phyloP scores from a whole-genome alignment of 2,113 vertebrate species.

The Callionymus lyra region DNA sequence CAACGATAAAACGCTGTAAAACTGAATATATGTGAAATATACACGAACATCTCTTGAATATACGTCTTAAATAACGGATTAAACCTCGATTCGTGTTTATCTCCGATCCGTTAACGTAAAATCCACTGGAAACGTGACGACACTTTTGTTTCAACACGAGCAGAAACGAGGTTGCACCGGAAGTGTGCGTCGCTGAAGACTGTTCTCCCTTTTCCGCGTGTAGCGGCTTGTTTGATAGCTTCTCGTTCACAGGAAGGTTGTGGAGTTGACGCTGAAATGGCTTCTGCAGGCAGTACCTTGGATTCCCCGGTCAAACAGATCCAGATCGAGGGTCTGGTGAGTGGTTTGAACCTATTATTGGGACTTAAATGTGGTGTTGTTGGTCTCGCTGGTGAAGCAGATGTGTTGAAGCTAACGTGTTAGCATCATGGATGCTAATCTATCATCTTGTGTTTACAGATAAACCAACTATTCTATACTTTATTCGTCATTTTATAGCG shows the following conservation, averaged over 20 bases:
- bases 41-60: no score
- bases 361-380: neutral
- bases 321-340: slow-evolving; percentile 65
- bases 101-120: no score
- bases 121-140: no score
- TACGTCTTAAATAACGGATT: no score
- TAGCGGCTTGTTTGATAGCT: slow-evolving; percentile 22
- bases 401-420: slow-evolving; percentile 9
- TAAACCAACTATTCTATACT: neutral
- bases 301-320: slow-evolving; percentile 64
- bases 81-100: no score
- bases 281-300: slow-evolving; percentile 37
- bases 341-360: slow-evolving; percentile 5
- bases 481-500: no score
- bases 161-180: slow-evolving; percentile 13
- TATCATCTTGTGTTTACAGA: accelerated
- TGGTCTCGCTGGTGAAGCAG: neutral
- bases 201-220: slow-evolving; percentile 39
- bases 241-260: slow-evolving; percentile 33
- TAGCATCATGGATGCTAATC: slow-evolving; percentile 44
- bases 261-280: neutral
- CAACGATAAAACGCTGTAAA: no score
- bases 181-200: slow-evolving; percentile 40
- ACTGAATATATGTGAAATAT: no score
- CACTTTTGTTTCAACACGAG: slow-evolving; percentile 36